Conservation (phyloP, 1,140 invertebrate species). For the Apocrypta bakeri region DNA sequence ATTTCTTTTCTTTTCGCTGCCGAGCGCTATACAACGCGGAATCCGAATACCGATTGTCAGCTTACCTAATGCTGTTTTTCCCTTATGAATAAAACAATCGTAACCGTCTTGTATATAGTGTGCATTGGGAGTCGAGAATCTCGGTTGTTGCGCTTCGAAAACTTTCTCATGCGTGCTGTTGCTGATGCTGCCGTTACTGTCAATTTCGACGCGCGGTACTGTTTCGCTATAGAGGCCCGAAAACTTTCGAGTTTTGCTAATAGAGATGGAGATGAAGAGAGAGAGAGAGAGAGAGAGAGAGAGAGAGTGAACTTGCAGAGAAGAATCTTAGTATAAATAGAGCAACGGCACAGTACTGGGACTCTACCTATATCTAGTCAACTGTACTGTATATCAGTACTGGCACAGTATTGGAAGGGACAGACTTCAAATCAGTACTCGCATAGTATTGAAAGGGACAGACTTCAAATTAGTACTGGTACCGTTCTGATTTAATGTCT, state of each 20-base stretch:
- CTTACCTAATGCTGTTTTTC: constrained; percentile 39
- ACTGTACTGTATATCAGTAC: too few relatives aligned
- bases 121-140: neutral
- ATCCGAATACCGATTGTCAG: constrained; percentile 53
- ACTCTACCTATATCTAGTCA: too few relatives aligned
- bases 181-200: neutral
- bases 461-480: too few relatives aligned
- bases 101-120: constrained; percentile 22
- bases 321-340: too few relatives aligned
- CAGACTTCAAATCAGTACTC: too few relatives aligned
- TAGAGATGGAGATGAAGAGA: neutral
- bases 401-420: too few relatives aligned
- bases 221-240: neutral
- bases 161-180: constrained; percentile 1
- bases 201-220: neutral
- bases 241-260: constrained; percentile 6
- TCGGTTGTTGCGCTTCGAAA: neutral
- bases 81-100: constrained; percentile 53
- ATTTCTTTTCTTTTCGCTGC: constrained; percentile 3
- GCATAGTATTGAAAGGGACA: too few relatives aligned
- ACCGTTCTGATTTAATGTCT: too few relatives aligned
- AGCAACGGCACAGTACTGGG: too few relatives aligned
- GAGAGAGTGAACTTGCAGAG: too few relatives aligned
- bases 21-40: constrained; percentile 5
- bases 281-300: too few relatives aligned